Evolutionary conservation across 2,888 invertebrate genomes (phyloP).

Genomic region (Campoletis raptor): DNA sequence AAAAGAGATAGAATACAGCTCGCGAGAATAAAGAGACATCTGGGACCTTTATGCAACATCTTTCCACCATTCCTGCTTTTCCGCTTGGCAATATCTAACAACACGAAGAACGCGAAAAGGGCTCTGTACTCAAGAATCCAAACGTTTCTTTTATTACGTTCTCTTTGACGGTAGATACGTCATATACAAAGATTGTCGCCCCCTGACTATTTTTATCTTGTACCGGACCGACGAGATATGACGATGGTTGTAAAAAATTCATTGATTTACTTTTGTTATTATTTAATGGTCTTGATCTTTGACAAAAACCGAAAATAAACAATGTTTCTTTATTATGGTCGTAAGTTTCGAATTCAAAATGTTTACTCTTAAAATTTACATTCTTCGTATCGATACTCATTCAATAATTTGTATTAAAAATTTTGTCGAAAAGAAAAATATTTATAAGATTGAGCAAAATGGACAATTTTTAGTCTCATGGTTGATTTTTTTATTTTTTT

Average conservation of each 20-base stretch:
- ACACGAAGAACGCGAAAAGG: constrained; percentile 8
- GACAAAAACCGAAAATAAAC: no score
- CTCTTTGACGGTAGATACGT: constrained; percentile 45
- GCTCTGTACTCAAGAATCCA: constrained; percentile 44
- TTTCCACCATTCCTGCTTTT: constrained; percentile 25
- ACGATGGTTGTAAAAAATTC: constrained; percentile 11
- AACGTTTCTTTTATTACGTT: constrained; percentile 57
- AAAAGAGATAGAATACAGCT: constrained; percentile 51
- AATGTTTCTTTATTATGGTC: neutral
- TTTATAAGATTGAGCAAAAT: neutral
- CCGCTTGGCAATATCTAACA: constrained; percentile 56
- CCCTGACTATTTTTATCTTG: neutral
- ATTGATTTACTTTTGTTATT: neutral
- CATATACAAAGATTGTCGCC: neutral
- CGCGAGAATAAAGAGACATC: constrained; percentile 67
- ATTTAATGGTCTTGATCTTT: no score
- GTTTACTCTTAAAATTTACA: neutral
- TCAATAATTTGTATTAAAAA: neutral
- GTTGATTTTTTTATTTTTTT: neutral
- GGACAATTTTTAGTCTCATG: neutral
- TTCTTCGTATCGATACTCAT: neutral
- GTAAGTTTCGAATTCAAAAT: neutral
- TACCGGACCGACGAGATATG: constrained; percentile 23
- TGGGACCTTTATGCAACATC: constrained; percentile 63
- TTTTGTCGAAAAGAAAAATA: neutral